phyloP scores from a whole-genome alignment of 2,888 invertebrate genomes.

The Nomada fabriciana region DNA sequence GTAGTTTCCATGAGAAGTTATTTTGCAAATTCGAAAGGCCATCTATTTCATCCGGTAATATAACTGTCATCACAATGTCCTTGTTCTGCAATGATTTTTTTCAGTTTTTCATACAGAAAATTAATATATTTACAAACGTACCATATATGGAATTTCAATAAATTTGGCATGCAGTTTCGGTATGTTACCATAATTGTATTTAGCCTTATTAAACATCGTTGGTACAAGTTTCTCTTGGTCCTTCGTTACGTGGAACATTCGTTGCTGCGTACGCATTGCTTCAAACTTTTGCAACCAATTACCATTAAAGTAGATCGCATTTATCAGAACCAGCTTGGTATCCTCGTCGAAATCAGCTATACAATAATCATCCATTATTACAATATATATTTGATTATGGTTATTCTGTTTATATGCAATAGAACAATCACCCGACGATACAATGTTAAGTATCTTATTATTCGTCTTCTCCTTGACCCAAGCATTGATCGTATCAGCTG shows the following conservation, averaged over 20 bases:
- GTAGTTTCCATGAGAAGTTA: constrained; percentile 80
- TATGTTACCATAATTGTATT: constrained; percentile 85
- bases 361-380: not conserved
- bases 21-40: constrained; percentile 85
- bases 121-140: constrained; percentile 64
- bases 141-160: constrained; percentile 90
- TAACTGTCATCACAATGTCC: constrained; percentile 90
- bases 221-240: constrained; percentile 87
- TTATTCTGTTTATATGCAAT: not conserved
- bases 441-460: constrained; percentile 91
- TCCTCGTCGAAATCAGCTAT: constrained; percentile 85
- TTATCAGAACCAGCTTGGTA: constrained; percentile 90
- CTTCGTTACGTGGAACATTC: constrained; percentile 87
- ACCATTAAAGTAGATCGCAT: constrained; percentile 94
- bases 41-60: constrained; percentile 89
- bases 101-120: not conserved
- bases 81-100: constrained; percentile 84
- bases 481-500: constrained; percentile 88
- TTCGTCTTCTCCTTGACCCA: constrained; percentile 93
- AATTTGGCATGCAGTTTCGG: constrained; percentile 86
- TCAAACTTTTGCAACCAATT: constrained; percentile 90
- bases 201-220: constrained; percentile 89
- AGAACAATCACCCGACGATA: constrained; percentile 85
- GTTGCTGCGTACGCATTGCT: constrained; percentile 76
- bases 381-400: not conserved